Evolutionary conservation across 2,888 invertebrate genomes (phyloP).

Genomic region (Anaspis maculata): DNA sequence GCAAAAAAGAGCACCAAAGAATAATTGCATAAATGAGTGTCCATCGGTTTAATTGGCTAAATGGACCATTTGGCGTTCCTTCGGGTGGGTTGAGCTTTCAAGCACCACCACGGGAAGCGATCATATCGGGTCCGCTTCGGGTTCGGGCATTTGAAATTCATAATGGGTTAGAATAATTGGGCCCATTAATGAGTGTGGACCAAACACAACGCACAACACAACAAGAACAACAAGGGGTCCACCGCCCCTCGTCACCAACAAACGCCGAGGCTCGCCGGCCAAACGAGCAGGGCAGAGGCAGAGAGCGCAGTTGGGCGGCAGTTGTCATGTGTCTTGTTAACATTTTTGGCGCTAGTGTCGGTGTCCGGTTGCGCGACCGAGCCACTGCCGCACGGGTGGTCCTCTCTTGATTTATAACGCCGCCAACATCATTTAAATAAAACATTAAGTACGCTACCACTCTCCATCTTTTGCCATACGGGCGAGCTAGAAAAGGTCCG

Average conservation of each 20-base stretch:
- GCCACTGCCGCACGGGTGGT: conserved; percentile 38
- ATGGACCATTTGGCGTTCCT: no score
- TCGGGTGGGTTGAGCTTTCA: no score
- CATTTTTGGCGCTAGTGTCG: conserved; percentile 44
- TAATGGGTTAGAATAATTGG: conserved; percentile 11
- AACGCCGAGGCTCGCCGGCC: no score
- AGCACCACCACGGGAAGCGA: no score
- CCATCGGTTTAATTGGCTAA: no score
- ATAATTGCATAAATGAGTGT: no score
- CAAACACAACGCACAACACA: no score
- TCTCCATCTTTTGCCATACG: conserved; percentile 6
- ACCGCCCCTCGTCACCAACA: conserved; percentile 9
- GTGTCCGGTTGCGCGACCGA: conserved; percentile 39
- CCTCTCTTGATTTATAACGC: conserved; percentile 39
- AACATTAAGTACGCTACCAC: conserved; percentile 28
- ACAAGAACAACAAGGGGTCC: conserved; percentile 5
- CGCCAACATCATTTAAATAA: conserved; percentile 41
- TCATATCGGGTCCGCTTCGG: no score
- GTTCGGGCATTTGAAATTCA: conserved; percentile 11
- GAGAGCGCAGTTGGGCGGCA: conserved; percentile 26
- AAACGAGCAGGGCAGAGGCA: no score
- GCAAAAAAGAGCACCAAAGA: no score
- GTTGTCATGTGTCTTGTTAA: conserved; percentile 45
- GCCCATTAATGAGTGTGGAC: conserved; percentile 10
- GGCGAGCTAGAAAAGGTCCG: conserved; percentile 5